phyloP scores from a whole-genome alignment of 2,888 invertebrate species.

The Apamea sordens region DNA sequence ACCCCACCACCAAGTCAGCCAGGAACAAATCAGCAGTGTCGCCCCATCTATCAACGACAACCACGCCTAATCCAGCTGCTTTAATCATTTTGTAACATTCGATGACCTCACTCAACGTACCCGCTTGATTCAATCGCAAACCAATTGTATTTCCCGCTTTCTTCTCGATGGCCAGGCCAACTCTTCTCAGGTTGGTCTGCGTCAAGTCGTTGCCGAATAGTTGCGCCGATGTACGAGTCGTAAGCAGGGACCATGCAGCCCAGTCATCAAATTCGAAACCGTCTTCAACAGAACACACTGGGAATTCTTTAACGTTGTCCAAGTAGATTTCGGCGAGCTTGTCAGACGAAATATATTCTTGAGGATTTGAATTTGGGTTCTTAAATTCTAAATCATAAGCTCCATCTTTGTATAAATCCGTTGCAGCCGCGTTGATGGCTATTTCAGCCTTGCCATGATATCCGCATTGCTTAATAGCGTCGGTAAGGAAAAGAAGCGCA shows the following conservation, averaged over 20 bases:
- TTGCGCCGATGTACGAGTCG: conserved; percentile 93
- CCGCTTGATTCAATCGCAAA: conserved; percentile 99
- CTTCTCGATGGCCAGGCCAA: conserved; percentile 97
- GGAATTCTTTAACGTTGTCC: conserved; percentile 96
- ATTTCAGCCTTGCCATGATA: conserved; percentile 97
- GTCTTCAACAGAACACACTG: conserved; percentile 98
- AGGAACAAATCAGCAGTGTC: conserved; percentile 99
- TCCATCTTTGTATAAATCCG: conserved; percentile 97
- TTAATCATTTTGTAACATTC: conserved; percentile 97
- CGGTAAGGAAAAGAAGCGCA: conserved; percentile 95
- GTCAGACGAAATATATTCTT: conserved; percentile 95
- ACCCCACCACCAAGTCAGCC: conserved; percentile 98
- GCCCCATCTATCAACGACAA: conserved; percentile 92
- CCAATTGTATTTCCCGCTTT: conserved; percentile 98
- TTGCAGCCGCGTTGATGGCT: conserved; percentile 99
- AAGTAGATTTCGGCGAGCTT: conserved; percentile 96
- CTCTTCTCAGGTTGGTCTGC: conserved; percentile 96
- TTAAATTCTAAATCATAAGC: conserved; percentile 99
- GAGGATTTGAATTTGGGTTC: conserved; percentile 96
- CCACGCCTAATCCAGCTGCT: conserved; percentile 97
- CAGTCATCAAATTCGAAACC: conserved; percentile 99
- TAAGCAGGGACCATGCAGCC: conserved; percentile 97
- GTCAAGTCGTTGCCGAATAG: conserved; percentile 98
- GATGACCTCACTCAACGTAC: conserved; percentile 98
- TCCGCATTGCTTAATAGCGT: conserved; percentile 97